Conservation (phyloP, 2,113 vertebrate species). For the Megaceryle maxima region DNA sequence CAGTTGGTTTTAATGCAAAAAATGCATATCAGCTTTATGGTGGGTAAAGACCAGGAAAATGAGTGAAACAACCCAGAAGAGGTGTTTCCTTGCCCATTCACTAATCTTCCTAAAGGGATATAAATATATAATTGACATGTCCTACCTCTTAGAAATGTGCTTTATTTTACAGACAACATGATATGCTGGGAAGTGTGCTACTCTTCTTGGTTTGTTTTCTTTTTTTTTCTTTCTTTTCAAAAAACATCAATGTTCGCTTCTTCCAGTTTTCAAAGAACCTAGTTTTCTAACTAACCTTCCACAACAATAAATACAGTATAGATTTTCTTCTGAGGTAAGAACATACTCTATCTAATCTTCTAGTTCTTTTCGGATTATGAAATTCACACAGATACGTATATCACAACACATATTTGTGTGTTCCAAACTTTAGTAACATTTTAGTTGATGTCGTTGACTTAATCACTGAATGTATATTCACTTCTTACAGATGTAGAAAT, state of each 20-base stretch:
- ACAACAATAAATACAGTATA: background rate
- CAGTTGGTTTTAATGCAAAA: background rate
- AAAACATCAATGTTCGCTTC: background rate
- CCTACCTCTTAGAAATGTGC: background rate
- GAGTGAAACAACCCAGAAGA: background rate
- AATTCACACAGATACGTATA: background rate
- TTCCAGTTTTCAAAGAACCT: background rate
- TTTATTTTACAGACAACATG: background rate
- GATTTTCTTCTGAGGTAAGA: background rate
- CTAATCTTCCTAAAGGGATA: too few relatives aligned
- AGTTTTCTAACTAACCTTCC: background rate
- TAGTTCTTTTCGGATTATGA: background rate
- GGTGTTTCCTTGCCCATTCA: background rate
- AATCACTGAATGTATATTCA: background rate
- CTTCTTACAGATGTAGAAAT: background rate
- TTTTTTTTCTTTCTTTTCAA: background rate
- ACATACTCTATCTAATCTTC: background rate
- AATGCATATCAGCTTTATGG: background rate
- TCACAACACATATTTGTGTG: background rate
- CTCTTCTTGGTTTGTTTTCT: background rate
- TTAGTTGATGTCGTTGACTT: background rate
- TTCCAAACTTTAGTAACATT: background rate
- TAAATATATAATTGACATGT: background rate
- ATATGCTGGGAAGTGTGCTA: background rate
- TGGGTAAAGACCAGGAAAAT: rapidly evolving